Evolutionary conservation across 2,888 invertebrate genomes (phyloP), one percentile per base, ranked within the genome.

Genomic region (Drepanosiphum platanoidis): DNA sequence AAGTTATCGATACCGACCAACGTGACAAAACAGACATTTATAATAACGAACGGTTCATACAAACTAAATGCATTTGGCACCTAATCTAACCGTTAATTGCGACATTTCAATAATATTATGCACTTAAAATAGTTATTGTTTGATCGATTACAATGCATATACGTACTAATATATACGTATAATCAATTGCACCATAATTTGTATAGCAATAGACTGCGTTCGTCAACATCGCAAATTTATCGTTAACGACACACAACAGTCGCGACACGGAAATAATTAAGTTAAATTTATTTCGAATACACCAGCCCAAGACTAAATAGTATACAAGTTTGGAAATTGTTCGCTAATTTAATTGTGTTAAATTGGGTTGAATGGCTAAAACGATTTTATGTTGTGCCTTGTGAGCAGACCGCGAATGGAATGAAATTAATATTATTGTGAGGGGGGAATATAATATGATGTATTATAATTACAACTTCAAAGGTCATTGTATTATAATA

Each of bases 1-100:
- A 22, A 22, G n/a, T 34, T 52, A 74, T 74, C 46, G 46, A 74
- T 74, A 74, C n/a, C n/a, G n/a, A n/a, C n/a, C n/a, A n/a, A n/a
- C 34, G 34, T 4, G 32, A 34, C 34, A 4, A 13, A 36, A 13
- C 15, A 27, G 34, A 3, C 13, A 46, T 3, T n/a, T n/a, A n/a
- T 1, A 4, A 34, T 34, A 36, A 75, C 7, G 15, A 27, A 34
- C 52, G 58, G 58, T 58, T 75, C n/a, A 36, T 36, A 75, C 52
- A 32, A 74, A 74, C n/a, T 13, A 61, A 18, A 27, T 1, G n/a
- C 18, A 61, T n/a, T 75, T 77, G 36, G 77, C 61, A 27, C 27
- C 0, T 9, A 3, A 36, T 39, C 36, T 36, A n/a, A 15, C 3
- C 32, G 18, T 15, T 75, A 36, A 75, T 75, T 58, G 34, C 75